These are phyloP conservation scores for Neoitamus cyanurus DNA, from an alignment of 2,888 invertebrate species.

Conservation along the genomic window DNA sequence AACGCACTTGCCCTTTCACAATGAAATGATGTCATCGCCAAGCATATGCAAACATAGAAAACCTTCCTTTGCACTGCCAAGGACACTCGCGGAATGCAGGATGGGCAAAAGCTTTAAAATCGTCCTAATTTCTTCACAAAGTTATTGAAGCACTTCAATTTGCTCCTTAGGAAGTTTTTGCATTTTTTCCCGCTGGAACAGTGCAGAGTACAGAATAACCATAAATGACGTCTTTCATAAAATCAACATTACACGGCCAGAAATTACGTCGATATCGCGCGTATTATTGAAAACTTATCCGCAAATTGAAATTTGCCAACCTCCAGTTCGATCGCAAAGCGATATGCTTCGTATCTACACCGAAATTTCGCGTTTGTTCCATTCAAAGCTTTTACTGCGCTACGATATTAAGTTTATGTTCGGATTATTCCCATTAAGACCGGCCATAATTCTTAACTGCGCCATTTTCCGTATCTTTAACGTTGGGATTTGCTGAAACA, in stretches of 20 bases:
- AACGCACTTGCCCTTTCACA: no score
- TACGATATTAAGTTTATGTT: not conserved
- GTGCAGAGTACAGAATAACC: not conserved
- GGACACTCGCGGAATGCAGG: no score
- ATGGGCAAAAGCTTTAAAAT: no score
- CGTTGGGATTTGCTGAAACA: not conserved
- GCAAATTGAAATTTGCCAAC: not conserved
- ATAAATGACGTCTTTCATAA: not conserved
- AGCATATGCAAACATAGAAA: no score
- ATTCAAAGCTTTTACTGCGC: not conserved
- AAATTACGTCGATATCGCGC: not conserved
- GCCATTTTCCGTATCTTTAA: conserved; percentile 6
- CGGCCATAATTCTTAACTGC: conserved; percentile 7
- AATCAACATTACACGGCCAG: not conserved
- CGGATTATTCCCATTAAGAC: not conserved
- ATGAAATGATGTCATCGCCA: no score
- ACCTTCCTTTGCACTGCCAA: no score
- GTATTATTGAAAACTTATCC: not conserved
- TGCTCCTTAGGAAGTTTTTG: no score
- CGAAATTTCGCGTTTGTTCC: not conserved
- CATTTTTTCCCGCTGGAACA: no score
- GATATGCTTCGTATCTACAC: not conserved
- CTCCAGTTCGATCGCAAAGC: not conserved
- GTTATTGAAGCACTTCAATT: no score
- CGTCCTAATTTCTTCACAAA: no score